Conservation (phyloP, 2,888 invertebrate species). For the Plagiodera versicolora region DNA sequence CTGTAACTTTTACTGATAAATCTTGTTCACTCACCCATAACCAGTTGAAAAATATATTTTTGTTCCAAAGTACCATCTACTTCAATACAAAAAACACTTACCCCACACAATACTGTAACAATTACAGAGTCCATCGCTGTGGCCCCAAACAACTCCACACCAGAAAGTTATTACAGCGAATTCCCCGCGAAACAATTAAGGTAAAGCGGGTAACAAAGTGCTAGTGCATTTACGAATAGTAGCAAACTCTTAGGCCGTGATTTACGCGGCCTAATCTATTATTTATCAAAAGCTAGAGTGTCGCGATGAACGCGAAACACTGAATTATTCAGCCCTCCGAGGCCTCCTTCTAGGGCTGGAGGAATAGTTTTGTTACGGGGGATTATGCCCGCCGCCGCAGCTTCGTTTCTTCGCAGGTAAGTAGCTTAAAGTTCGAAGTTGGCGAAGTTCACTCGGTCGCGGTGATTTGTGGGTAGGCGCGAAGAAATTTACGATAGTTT, state of each 20-base stretch:
- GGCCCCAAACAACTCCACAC: no score
- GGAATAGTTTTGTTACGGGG: slow-evolving; percentile 21
- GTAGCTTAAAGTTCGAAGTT: slow-evolving; percentile 17
- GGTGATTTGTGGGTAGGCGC: not conserved
- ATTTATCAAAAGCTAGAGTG: slow-evolving; percentile 51
- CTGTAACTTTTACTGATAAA: slow-evolving; percentile 2
- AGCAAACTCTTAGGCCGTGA: slow-evolving; percentile 31
- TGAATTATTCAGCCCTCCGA: slow-evolving; percentile 44
- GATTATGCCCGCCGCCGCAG: slow-evolving; percentile 15
- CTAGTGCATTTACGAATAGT: slow-evolving; percentile 24
- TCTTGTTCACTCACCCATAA: not conserved
- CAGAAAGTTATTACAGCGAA: not conserved
- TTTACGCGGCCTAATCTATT: slow-evolving; percentile 50
- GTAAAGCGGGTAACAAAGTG: slow-evolving; percentile 17
- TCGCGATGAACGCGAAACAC: slow-evolving; percentile 49
- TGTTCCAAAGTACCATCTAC: not conserved
- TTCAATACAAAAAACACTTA: not conserved
- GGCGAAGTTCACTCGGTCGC: not conserved
- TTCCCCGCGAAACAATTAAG: not conserved
- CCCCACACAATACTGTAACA: no score
- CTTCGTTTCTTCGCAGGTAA: slow-evolving; percentile 25
- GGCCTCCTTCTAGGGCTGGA: slow-evolving; percentile 5
- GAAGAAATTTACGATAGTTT: not conserved
- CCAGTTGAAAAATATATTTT: slow-evolving; percentile 5
- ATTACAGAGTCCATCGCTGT: no score